Evolutionary conservation across 2,888 invertebrate species (phyloP), one percentile per base, ranked within the genome.

Genomic region (Mesorhabditis spiculigera): DNA sequence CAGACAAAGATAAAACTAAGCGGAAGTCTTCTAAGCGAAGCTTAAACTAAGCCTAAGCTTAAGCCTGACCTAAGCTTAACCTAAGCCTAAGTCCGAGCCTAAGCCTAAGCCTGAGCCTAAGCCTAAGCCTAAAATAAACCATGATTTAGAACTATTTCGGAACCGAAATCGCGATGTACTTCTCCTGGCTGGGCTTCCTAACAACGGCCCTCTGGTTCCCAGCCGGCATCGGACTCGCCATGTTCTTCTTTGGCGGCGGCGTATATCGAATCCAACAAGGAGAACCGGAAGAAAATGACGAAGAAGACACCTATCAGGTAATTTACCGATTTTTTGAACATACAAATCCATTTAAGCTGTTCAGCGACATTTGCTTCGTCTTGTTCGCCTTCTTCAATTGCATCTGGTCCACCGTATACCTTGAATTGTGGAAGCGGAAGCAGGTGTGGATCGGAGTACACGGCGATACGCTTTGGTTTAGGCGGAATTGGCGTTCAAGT

Each of bases 101-200:
- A n/a, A n/a, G n/a, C n/a, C n/a, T n/a, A n/a, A n/a, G n/a, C n/a
- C n/a, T n/a, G n/a, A n/a, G n/a, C n/a, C n/a, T n/a, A n/a, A n/a
- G n/a, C n/a, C n/a, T n/a, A n/a, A n/a, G n/a, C n/a, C n/a, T n/a
- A n/a, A n/a, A n/a, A n/a, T n/a, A n/a, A n/a, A n/a, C n/a, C n/a
- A n/a, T n/a, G n/a, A 28, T 28, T 28, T 28, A 78, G 67, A 79
- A 77, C 64, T 84, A 83, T 70, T 85, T 81, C 78, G 83, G 84
- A 5, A 77, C 79, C 67, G 95, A 96, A 89, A 94, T 97, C 82
- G 94, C 93, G 44, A 92, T 97, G 90, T 97, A 97, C 87, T 97
- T 97, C 88, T 95, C 95, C 75, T 97, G 95, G 93, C 90, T 97
- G 80, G 95, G 95, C 4, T 94, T 95, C 87, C 95, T 96, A 87